Base-by-base conservation (phyloP, 2,113 vertebrate species). In the Synodontis membranacea region DNA sequence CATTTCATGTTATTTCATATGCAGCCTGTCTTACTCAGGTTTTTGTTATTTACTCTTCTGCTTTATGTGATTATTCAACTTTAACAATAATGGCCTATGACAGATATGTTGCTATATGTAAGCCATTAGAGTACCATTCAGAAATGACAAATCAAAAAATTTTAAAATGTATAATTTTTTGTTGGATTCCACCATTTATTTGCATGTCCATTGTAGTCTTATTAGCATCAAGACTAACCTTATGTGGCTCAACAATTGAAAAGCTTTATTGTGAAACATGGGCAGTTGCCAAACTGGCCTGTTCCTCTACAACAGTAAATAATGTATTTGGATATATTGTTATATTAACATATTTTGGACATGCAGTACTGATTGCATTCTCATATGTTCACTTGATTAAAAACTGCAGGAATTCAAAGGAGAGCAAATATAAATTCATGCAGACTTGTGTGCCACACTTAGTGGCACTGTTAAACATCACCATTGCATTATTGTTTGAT, bases 41-140 rank as follows among this genome's bases (percentile, higher is more conserved):
- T 48, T 88, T 88, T 88, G 86, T 88, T 21, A 88, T 90, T 70
- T 90, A 90, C 79, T 84, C 84, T 21, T 84, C 84, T 66, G 68
- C 70, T 84, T 64, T 90, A n/a, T 90, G 89, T 88, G 89, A 90
- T n/a, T 82, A 72, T 64, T 84, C 89, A 56, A 90, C 76, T 80
- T 79, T 90, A 76, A 88, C 89, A 78, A 80, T 86, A 9, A 90
- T 90, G 89, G 89, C 89, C 2, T 90, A 88, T 90, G 89, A 90
- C 76, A 75, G 87, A 14, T 88, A 86, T 84, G 75, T 88, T 54
- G 89, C 89, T 72, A 89, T 89, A 66, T 89, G 89, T 80, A 70
- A 58, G 85, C 89, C 89, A 37, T 50, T 90, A 37, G 56, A 88
- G 14, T 90, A 90, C 68, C 86, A 90, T 46, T 86, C 82, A 48